Percentiles rank a stretch among this genome's conserved stretches.
phyloP scores from a whole-genome alignment of 2,113 vertebrate genomes.

The Colaptes auratus region DNA sequence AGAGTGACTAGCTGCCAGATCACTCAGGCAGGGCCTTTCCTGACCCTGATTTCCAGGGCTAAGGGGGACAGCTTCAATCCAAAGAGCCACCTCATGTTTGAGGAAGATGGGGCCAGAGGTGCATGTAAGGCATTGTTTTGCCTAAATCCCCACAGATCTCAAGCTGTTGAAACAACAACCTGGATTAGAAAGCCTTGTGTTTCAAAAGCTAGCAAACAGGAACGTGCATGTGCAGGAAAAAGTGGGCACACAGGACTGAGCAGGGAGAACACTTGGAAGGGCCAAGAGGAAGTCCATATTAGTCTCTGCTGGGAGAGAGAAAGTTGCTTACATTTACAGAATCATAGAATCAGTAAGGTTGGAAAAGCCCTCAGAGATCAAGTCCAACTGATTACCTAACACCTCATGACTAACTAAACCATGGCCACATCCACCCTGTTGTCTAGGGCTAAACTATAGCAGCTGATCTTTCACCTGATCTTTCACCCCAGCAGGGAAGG shows the following conservation, averaged over 20 bases:
- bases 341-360: too few relatives aligned
- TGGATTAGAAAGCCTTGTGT: not conserved
- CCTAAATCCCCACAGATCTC: not conserved
- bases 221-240: not conserved
- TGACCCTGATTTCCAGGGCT: not conserved
- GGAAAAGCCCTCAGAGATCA: too few relatives aligned
- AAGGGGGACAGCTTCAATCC: not conserved
- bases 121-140: not conserved
- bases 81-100: not conserved
- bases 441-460: too few relatives aligned
- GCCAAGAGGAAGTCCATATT: not conserved
- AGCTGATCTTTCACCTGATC: too few relatives aligned
- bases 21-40: not conserved
- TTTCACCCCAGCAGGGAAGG: too few relatives aligned
- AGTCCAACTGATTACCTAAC: too few relatives aligned
- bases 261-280: fast-evolving
- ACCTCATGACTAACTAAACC: too few relatives aligned
- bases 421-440: too few relatives aligned
- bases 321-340: not conserved
- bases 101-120: not conserved
- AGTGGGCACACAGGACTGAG: not conserved
- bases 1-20: not conserved
- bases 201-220: not conserved
- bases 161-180: not conserved
- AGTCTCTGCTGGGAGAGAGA: not conserved